Evolutionary conservation across 1,140 invertebrate species (phyloP), one percentile per base, ranked within the genome.

Genomic region (Gryllus bimaculatus): DNA sequence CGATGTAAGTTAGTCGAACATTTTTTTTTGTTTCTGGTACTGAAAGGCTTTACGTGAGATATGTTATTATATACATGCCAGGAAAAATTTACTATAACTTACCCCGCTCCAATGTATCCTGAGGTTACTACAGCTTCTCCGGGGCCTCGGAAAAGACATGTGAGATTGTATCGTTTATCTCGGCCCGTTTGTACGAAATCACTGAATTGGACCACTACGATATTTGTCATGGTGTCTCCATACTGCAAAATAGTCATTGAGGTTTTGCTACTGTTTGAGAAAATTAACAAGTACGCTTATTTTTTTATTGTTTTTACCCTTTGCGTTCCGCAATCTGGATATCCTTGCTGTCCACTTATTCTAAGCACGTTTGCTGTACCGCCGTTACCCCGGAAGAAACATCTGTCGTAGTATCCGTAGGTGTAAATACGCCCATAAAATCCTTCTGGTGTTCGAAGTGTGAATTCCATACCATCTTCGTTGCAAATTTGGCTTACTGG

Each of bases 391-490:
- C 95, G 89, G 87, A 95, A 95, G 87, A 95, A 96, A 83, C 95
- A 97, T 48, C 94, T 89, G 83, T 96, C 95, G 83, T 96, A 97
- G 85, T 92, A 96, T 0, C 95, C 95, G 82, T 96, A 95, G 0
- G 95, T 96, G 83, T 96, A 97, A 83, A 97, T 97, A 66, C 95
- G 87, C 2, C 95, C 95, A 80, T 93, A 90, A 84, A 97, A 97
- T 54, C 93, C 93, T 88, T 96, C 94, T 0, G 93, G 93, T 3
- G 95, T 95, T 76, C 93, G 88, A 20, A 97, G 86, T 5, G 93
- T 96, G 83, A 97, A 96, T 85, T 96, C 95, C 95, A 97, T 97
- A 0, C 95, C 95, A 85, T 96, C 94, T 86, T 96, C 94, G 83
- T 93, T 96, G 85, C 95, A 97, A 0, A 93, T 91, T 90, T 97